Percentiles rank a stretch among this genome's conserved stretches.
Evolutionary conservation across 1,140 invertebrate species (phyloP).

Genomic region (Choristoneura fumiferana): DNA sequence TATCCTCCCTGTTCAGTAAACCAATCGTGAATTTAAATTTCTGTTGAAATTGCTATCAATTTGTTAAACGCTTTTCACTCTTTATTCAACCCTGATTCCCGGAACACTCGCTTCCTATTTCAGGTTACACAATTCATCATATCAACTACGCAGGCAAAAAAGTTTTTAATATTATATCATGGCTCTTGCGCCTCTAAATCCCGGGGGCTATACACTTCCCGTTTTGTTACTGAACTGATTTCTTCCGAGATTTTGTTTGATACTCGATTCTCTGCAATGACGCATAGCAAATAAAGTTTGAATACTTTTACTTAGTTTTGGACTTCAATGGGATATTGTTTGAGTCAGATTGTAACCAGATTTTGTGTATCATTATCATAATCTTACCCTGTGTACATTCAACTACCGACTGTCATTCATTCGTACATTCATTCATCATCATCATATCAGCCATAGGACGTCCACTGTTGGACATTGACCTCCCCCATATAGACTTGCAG

Average conservation of each 20-base stretch:
- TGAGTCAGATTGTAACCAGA: too few species aligned
- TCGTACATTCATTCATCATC: too few species aligned
- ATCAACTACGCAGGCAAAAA: slow-evolving; percentile 30
- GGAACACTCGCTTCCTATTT: slow-evolving; percentile 18
- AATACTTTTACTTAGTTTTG: background rate
- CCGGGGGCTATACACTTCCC: background rate
- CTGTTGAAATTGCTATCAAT: too few species aligned
- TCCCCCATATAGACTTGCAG: too few species aligned
- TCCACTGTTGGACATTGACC: too few species aligned
- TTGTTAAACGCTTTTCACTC: background rate
- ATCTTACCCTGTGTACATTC: too few species aligned
- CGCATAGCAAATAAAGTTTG: background rate
- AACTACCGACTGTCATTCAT: too few species aligned
- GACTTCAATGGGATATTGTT: background rate
- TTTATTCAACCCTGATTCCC: background rate
- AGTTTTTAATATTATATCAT: slow-evolving; percentile 28
- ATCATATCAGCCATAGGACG: too few species aligned
- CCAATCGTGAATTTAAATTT: too few species aligned
- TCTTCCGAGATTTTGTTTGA: slow-evolving; percentile 12
- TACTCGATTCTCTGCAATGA: slow-evolving; percentile 2
- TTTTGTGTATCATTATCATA: too few species aligned
- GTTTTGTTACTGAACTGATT: slow-evolving; percentile 13
- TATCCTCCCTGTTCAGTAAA: too few species aligned
- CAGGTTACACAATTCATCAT: slow-evolving; percentile 32
- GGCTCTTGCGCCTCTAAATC: slow-evolving; percentile 1